Percentiles rank a stretch among this genome's conserved stretches.
Evolutionary conservation across 2,797 vertebrate genomes (phyloP).

Genomic region (Odontamblyopus lacepedii): DNA sequence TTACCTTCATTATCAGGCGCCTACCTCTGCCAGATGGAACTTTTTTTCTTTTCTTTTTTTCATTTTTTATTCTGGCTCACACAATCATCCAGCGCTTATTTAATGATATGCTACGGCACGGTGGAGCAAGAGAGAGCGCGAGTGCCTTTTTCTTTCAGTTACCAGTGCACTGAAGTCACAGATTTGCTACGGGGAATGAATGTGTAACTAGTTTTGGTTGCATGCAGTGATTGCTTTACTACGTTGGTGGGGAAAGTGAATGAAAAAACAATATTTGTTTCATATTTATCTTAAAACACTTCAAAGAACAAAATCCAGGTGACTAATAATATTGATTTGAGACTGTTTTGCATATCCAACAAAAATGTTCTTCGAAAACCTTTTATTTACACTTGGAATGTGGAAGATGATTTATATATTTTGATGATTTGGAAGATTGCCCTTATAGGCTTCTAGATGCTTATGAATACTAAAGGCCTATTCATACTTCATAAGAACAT

Average conservation of each 20-base stretch:
- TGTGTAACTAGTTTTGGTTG: conserved; percentile 5
- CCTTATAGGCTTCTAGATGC: not conserved
- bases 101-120: conserved; percentile 33
- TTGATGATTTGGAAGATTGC: not conserved
- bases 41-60: conserved; percentile 20
- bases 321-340: too few species aligned
- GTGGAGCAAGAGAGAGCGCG: conserved; percentile 33
- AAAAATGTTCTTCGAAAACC: too few species aligned
- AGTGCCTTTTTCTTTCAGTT: conserved; percentile 5
- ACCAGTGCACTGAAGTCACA: not conserved
- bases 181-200: not conserved
- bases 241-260: not conserved
- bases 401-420: not conserved
- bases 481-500: too few species aligned
- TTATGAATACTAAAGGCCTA: too few species aligned
- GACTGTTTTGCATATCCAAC: too few species aligned
- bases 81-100: conserved; percentile 61
- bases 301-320: too few species aligned
- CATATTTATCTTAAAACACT: not conserved
- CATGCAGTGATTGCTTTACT: not conserved
- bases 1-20: conserved; percentile 61
- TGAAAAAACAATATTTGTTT: not conserved
- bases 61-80: conserved; percentile 32
- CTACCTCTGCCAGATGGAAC: conserved; percentile 54
- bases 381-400: not conserved